These are phyloP conservation scores for Ypsolopha sequella DNA, from an alignment of 2,888 invertebrate species.

Conservation along the genomic window DNA sequence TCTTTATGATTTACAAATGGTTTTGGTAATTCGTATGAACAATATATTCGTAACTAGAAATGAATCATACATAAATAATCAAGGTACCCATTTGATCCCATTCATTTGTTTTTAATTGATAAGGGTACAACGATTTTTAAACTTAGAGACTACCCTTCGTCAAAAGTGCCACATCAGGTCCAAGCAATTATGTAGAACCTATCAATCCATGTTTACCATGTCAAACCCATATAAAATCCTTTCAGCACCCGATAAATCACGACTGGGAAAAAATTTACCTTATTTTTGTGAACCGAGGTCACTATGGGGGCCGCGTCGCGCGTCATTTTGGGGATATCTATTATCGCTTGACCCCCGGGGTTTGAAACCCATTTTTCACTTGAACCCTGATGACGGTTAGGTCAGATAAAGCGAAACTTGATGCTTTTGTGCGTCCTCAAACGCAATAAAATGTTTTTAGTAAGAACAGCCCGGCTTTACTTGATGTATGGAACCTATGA, in stretches of 20 bases:
- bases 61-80: no score
- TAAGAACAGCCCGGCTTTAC: no score
- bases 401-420: not conserved
- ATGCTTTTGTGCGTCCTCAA: not conserved
- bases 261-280: constrained; percentile 36
- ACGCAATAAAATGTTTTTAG: constrained; percentile 5
- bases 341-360: constrained; percentile 24
- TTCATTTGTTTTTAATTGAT: no score
- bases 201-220: constrained; percentile 1
- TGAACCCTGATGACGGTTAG: not conserved
- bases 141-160: no score
- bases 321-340: constrained; percentile 29
- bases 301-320: constrained; percentile 10
- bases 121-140: no score
- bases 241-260: constrained; percentile 45
- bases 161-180: no score
- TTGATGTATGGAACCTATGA: not conserved
- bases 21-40: no score
- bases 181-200: not conserved
- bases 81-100: no score
- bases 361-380: constrained; percentile 30
- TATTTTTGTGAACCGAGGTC: constrained; percentile 34
- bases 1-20: no score
- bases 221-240: constrained; percentile 20
- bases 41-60: no score